A percentile compares a stretch with the other conserved stretches of the same genome.
phyloP scores from a whole-genome alignment of 1,140 invertebrate genomes.

The Triops longicaudatus region DNA sequence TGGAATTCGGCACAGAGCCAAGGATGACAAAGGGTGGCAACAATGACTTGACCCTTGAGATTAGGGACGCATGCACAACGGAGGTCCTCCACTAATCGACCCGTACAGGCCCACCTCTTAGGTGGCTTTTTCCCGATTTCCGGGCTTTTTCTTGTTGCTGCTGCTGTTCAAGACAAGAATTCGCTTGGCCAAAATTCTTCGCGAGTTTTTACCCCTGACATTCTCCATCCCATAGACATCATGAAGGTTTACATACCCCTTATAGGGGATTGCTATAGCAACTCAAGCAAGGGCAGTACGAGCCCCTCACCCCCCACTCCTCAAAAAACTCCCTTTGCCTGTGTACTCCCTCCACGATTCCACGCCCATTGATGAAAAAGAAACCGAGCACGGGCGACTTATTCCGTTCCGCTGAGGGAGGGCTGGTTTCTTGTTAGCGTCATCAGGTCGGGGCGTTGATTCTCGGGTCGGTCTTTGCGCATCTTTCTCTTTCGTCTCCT shows the following conservation, averaged over 20 bases:
- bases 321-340: background rate
- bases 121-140: background rate
- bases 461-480: background rate
- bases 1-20: background rate
- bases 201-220: background rate
- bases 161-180: background rate
- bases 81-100: slow-evolving; percentile 1
- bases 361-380: slow-evolving; percentile 7
- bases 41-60: slow-evolving; percentile 14
- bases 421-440: background rate
- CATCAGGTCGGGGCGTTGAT: slow-evolving; percentile 9
- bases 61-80: slow-evolving; percentile 5
- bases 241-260: background rate
- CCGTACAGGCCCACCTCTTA: background rate
- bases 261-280: background rate
- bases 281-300: background rate
- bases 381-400: background rate
- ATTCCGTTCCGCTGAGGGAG: background rate
- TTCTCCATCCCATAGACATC: background rate
- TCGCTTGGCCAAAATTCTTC: background rate
- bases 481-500: slow-evolving; percentile 20
- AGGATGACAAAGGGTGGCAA: slow-evolving; percentile 1
- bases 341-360: background rate
- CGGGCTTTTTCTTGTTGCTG: background rate
- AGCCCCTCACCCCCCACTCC: background rate